Evolutionary conservation across 2,888 invertebrate genomes (phyloP).

Genomic region (Dorcus parallelipipedus): DNA sequence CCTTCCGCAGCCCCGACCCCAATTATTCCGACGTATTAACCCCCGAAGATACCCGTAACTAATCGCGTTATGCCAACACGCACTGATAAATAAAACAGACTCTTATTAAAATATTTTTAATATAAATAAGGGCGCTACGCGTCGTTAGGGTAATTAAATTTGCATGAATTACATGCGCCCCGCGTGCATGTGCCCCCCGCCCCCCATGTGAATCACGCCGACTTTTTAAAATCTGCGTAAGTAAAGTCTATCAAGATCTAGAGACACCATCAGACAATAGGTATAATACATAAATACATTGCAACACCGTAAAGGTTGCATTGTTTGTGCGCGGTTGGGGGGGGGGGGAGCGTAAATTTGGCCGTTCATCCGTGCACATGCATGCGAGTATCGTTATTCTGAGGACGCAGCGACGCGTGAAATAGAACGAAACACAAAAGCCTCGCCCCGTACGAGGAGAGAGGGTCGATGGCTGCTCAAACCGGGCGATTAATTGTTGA

Average conservation of each 20-base stretch:
- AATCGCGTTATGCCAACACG: conserved; percentile 29
- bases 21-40: neutral
- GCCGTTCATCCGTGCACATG: conserved; percentile 10
- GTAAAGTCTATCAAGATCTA: too few species aligned
- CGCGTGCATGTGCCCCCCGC: too few species aligned
- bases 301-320: too few species aligned
- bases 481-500: conserved; percentile 38
- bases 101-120: conserved; percentile 39
- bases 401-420: conserved; percentile 30
- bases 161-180: conserved; percentile 33
- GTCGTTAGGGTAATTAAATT: conserved; percentile 38
- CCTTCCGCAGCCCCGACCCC: too few species aligned
- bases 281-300: too few species aligned
- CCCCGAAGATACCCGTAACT: conserved; percentile 30
- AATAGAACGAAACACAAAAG: conserved; percentile 32
- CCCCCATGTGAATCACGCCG: too few species aligned
- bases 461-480: conserved; percentile 33
- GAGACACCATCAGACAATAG: too few species aligned
- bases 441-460: conserved; percentile 4
- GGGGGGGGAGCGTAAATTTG: neutral
- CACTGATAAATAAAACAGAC: conserved; percentile 27
- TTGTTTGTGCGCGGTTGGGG: too few species aligned
- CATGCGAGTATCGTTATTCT: conserved; percentile 34
- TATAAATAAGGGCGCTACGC: conserved; percentile 36
- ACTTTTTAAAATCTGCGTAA: too few species aligned